Conservation (phyloP, 53 echinoderm and acorn worm genomes). For the Temnopleurus reevesii region DNA sequence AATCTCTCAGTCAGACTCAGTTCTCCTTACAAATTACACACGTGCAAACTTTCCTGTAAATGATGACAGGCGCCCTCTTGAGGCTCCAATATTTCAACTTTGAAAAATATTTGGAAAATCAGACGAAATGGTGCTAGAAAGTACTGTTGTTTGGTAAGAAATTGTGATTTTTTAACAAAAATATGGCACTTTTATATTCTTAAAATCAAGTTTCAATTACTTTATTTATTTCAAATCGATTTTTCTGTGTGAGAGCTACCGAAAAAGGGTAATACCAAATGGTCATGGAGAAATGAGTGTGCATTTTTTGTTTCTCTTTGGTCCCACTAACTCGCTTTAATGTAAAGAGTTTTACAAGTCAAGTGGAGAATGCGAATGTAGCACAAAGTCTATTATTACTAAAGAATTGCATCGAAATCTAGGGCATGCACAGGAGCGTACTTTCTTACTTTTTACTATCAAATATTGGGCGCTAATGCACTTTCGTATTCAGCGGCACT, state of each 20-base stretch:
- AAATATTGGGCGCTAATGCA: background rate
- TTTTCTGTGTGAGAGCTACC: no score
- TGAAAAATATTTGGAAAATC: background rate
- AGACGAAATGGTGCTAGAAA: constrained; percentile 14
- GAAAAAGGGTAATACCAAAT: background rate
- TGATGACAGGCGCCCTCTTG: background rate
- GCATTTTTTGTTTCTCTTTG: background rate
- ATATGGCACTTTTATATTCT: background rate
- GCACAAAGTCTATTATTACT: no score
- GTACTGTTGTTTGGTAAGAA: constrained; percentile 38
- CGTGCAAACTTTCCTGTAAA: no score
- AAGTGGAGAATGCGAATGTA: background rate
- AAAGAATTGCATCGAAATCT: no score
- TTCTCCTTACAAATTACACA: background rate
- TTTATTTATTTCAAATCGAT: background rate
- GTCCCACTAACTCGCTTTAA: background rate
- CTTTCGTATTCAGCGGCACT: background rate
- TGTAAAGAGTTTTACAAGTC: background rate
- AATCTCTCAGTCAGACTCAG: no score
- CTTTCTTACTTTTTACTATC: no score
- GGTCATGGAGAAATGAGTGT: background rate
- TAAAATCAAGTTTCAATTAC: background rate
- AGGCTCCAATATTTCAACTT: background rate
- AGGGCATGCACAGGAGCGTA: background rate
- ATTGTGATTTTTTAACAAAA: background rate